Percentiles rank a stretch among this genome's conserved stretches.
These are phyloP conservation scores for Prolemur simus DNA, from an alignment of 2,113 vertebrate genomes.

Conservation along the genomic window DNA sequence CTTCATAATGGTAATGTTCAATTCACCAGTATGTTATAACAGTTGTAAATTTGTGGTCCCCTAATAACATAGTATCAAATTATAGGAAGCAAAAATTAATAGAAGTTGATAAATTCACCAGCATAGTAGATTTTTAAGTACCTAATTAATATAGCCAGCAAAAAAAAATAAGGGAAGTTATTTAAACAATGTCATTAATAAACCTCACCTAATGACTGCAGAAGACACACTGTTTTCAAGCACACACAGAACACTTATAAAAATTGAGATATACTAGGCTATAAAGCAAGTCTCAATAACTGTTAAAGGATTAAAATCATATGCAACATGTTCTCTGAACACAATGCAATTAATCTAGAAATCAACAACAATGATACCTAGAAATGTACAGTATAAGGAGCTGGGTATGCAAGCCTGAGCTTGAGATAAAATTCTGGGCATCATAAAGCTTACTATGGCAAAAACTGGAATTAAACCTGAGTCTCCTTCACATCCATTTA, in stretches of 20 bases:
- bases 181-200: conserved; percentile 12
- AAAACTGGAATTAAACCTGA: conserved; percentile 28
- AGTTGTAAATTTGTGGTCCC: background rate
- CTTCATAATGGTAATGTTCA: background rate
- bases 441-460: background rate
- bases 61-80: background rate
- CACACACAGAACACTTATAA: background rate
- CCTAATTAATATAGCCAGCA: background rate
- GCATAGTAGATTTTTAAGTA: conserved; percentile 9
- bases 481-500: background rate
- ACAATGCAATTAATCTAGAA: background rate
- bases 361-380: background rate
- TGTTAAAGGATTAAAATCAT: conserved; percentile 34
- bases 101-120: background rate
- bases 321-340: background rate
- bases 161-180: background rate
- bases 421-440: background rate
- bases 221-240: background rate
- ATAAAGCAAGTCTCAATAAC: background rate
- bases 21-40: background rate
- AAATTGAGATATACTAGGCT: background rate
- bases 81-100: conserved; percentile 4
- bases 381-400: background rate
- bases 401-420: background rate
- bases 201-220: background rate